Conservation (phyloP, 1,140 invertebrate genomes). For the Atta cephalotes region DNA sequence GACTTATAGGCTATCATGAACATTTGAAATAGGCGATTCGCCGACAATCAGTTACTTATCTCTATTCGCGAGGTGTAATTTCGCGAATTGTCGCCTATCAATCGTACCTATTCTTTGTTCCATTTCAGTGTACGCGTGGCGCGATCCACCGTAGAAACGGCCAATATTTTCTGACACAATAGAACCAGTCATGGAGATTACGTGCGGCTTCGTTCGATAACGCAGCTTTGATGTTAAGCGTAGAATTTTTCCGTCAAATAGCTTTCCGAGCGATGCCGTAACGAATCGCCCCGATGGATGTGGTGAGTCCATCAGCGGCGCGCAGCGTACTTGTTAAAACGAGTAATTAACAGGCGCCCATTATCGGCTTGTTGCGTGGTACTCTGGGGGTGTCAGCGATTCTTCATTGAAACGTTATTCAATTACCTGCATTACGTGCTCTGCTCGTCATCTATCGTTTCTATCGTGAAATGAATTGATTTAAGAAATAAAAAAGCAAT, state of each 20-base stretch:
- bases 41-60: slow-evolving; percentile 65
- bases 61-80: slow-evolving; percentile 71
- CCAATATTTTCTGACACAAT: slow-evolving; percentile 56
- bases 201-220: slow-evolving; percentile 36
- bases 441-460: neutral
- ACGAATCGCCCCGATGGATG: slow-evolving; percentile 42
- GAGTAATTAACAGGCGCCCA: slow-evolving; percentile 45
- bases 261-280: neutral
- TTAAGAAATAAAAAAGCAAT: neutral
- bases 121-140: slow-evolving; percentile 37
- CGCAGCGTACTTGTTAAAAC: slow-evolving; percentile 49
- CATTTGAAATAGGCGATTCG: slow-evolving; percentile 13
- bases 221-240: neutral
- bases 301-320: slow-evolving; percentile 50
- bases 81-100: slow-evolving; percentile 70
- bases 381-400: slow-evolving; percentile 22
- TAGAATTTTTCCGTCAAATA: slow-evolving; percentile 27
- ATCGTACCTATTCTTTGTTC: slow-evolving; percentile 55
- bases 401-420: slow-evolving; percentile 42
- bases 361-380: slow-evolving; percentile 42
- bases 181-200: slow-evolving; percentile 63
- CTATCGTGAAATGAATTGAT: slow-evolving; percentile 39
- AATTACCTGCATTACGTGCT: slow-evolving; percentile 42
- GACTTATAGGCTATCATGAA: slow-evolving; percentile 20
- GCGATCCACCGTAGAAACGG: slow-evolving; percentile 16